phyloP scores from a whole-genome alignment of 2,113 vertebrate genomes.

The Vidua macroura region DNA sequence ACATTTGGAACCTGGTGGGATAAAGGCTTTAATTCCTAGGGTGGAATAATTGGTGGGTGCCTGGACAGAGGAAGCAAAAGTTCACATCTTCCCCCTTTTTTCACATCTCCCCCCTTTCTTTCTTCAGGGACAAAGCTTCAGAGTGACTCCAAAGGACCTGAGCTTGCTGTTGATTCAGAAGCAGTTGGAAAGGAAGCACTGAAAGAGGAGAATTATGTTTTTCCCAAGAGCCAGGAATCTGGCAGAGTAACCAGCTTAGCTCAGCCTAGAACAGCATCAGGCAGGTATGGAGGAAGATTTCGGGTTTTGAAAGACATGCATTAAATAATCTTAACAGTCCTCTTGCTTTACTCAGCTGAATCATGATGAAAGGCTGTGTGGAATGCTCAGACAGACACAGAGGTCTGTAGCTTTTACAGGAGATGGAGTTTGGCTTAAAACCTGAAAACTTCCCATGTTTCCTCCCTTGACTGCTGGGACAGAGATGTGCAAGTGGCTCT shows the following conservation, averaged over 20 bases:
- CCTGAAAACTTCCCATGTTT: neutral
- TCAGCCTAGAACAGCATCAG: neutral
- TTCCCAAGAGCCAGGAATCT: neutral
- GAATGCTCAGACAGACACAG: fast-evolving
- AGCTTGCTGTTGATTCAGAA: constrained; percentile 7
- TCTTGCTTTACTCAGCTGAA: neutral
- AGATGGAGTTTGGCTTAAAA: neutral
- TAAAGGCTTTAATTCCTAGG: neutral
- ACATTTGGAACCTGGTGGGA: neutral
- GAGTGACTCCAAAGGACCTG: neutral
- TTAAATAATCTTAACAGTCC: neutral
- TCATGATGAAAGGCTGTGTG: neutral
- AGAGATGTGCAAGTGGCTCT: neutral
- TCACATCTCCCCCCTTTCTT: neutral
- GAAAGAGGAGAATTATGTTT: neutral
- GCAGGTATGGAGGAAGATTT: constrained; percentile 22
- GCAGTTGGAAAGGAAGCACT: neutral
- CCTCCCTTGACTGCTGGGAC: neutral
- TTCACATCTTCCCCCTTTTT: neutral
- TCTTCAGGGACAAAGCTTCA: constrained; percentile 35
- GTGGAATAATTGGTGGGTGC: neutral
- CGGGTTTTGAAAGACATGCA: neutral
- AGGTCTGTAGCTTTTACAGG: neutral
- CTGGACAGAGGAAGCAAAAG: neutral
- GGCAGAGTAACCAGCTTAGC: neutral